phyloP scores from a whole-genome alignment of 1,140 invertebrate species.

The Cylas formicarius region DNA sequence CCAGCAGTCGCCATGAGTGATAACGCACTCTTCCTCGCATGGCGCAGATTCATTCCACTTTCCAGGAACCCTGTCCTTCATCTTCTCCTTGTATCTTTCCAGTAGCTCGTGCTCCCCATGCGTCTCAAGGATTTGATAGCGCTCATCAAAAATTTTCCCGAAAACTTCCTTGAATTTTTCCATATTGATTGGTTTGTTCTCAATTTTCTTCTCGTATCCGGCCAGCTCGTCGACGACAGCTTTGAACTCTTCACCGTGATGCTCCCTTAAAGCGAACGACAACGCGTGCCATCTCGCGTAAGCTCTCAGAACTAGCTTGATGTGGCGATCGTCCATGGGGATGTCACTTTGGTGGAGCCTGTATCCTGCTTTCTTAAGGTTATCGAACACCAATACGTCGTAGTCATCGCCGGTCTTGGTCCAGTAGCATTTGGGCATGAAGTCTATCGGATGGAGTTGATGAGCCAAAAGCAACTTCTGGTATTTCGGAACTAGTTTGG shows the following conservation, averaged over 20 bases:
- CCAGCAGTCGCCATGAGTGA: too few relatives aligned
- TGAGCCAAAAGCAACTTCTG: slow-evolving; percentile 16
- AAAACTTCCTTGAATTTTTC: too few relatives aligned
- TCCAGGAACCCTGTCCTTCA: too few relatives aligned
- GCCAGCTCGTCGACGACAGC: too few relatives aligned
- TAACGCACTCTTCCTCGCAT: too few relatives aligned
- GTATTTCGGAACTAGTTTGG: slow-evolving; percentile 19
- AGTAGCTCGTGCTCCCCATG: too few relatives aligned
- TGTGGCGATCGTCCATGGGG: slow-evolving; percentile 42
- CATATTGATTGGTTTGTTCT: too few relatives aligned
- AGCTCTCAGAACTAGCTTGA: slow-evolving; percentile 41
- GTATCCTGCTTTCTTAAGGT: slow-evolving; percentile 44
- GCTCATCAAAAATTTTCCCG: too few relatives aligned
- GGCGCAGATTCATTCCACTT: too few relatives aligned
- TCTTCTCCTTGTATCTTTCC: too few relatives aligned
- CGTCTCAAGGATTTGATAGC: too few relatives aligned
- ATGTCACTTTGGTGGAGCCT: slow-evolving; percentile 42
- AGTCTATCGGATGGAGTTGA: slow-evolving; percentile 8
- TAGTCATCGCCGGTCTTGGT: slow-evolving; percentile 33
- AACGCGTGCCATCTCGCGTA: slow-evolving; percentile 50
- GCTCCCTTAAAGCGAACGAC: slow-evolving; percentile 44
- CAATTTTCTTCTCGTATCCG: slow-evolving; percentile 5
- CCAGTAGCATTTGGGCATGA: slow-evolving; percentile 36
- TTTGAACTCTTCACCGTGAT: slow-evolving; percentile 33
- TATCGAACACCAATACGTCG: slow-evolving; percentile 48